Evolutionary conservation across 2,888 invertebrate species (phyloP).

Genomic region (Antheraea yamamai): DNA sequence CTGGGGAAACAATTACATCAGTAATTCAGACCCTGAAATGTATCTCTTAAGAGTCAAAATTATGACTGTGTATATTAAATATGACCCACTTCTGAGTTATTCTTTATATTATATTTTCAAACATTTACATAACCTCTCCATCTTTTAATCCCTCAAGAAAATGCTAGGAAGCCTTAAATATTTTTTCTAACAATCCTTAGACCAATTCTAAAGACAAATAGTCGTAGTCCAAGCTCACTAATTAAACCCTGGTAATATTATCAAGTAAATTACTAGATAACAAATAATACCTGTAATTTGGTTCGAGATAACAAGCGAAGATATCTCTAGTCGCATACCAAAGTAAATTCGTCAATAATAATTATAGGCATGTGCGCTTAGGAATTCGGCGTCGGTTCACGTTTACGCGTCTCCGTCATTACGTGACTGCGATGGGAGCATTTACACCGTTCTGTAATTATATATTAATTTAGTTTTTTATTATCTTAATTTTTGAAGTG

Average conservation of each 20-base stretch:
- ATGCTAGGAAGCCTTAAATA: not conserved
- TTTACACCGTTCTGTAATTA: slow-evolving; percentile 43
- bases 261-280: not conserved
- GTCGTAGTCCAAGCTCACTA: not conserved
- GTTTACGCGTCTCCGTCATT: slow-evolving; percentile 66
- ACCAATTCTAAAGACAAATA: not conserved
- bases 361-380: slow-evolving; percentile 19
- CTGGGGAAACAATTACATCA: no score
- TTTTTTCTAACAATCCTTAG: not conserved
- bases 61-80: no score
- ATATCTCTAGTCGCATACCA: not conserved
- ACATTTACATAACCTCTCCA: not conserved
- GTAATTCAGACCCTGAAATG: no score
- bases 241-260: not conserved
- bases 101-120: no score
- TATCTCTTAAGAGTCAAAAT: no score
- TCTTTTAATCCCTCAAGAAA: not conserved
- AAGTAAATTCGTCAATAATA: slow-evolving; percentile 19
- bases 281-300: not conserved
- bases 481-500: not conserved
- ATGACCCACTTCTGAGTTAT: no score
- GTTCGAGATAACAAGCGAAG: not conserved
- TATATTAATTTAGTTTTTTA: not conserved
- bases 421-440: slow-evolving; percentile 54
- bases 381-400: slow-evolving; percentile 62